Conservation (phyloP, 2,797 vertebrate species). For the Ataeniobius toweri region DNA sequence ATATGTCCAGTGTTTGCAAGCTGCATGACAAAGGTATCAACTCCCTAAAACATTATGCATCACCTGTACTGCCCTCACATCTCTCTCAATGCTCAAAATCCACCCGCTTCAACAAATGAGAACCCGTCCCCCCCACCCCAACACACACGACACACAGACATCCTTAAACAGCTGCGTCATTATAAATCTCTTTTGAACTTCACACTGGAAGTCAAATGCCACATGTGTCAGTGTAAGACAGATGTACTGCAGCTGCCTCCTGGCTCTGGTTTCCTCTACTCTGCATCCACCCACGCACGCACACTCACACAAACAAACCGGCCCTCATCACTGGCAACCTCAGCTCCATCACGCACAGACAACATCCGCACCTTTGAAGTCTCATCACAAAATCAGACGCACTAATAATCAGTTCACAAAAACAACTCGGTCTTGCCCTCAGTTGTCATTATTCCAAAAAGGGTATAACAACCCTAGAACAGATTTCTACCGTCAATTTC, state of each 20-base stretch:
- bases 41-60: constrained; percentile 12
- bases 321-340: constrained; percentile 20
- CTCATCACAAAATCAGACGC: constrained; percentile 52
- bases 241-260: constrained; percentile 83
- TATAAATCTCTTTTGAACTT: constrained; percentile 85
- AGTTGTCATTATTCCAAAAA: neutral
- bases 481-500: neutral
- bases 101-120: constrained; percentile 40
- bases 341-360: constrained; percentile 49
- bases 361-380: constrained; percentile 64
- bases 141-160: constrained; percentile 44
- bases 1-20: neutral
- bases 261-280: constrained; percentile 71
- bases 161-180: constrained; percentile 82
- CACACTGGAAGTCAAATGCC: constrained; percentile 83
- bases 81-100: constrained; percentile 44
- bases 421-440: constrained; percentile 4
- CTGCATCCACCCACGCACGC: constrained; percentile 23
- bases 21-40: constrained; percentile 13
- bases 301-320: neutral
- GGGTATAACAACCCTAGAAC: neutral
- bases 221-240: constrained; percentile 84
- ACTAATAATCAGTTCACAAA: constrained; percentile 9
- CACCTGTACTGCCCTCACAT: constrained; percentile 47
- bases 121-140: constrained; percentile 23